phyloP scores from a whole-genome alignment of 2,888 invertebrate genomes.

The Oscheius myriophilus region DNA sequence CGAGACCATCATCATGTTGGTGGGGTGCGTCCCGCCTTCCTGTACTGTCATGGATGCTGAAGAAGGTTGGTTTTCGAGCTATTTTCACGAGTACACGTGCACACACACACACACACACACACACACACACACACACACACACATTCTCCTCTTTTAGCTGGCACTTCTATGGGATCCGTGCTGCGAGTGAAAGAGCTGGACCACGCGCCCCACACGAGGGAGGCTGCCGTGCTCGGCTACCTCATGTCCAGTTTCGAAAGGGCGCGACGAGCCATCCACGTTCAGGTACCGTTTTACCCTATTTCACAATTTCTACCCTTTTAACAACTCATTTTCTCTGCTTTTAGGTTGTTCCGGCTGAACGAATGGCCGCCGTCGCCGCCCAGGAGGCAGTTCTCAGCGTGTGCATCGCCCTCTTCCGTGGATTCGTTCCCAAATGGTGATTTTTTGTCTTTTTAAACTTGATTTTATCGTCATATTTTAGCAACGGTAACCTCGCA shows the following conservation, averaged over 20 bases:
- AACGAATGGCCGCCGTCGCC: neutral
- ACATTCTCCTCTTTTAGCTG: slow-evolving; percentile 4
- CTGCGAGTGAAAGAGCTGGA: slow-evolving; percentile 31
- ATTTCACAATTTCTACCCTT: neutral
- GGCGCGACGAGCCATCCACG: neutral
- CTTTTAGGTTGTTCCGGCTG: neutral
- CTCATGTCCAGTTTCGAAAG: slow-evolving; percentile 7
- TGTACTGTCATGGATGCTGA: slow-evolving; percentile 19
- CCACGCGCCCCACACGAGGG: slow-evolving; percentile 15
- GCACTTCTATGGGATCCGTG: slow-evolving; percentile 28
- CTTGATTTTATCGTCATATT: neutral
- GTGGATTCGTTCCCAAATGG: slow-evolving; percentile 8
- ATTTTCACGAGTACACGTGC: no score
- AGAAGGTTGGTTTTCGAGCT: neutral
- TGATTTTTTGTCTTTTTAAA: neutral
- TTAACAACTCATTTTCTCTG: neutral
- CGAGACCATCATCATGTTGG: slow-evolving; percentile 12
- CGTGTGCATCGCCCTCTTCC: slow-evolving; percentile 1
- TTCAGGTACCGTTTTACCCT: neutral
- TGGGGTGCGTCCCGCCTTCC: slow-evolving; percentile 6
- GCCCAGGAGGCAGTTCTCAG: neutral
- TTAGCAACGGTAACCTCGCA: slow-evolving; percentile 8
- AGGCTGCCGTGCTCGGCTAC: slow-evolving; percentile 16
- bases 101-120: no score
- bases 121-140: no score